A percentile compares a stretch with the other conserved stretches of the same genome.
phyloP scores from a whole-genome alignment of 2,888 invertebrate species.

The Opisthograptis luteolata region DNA sequence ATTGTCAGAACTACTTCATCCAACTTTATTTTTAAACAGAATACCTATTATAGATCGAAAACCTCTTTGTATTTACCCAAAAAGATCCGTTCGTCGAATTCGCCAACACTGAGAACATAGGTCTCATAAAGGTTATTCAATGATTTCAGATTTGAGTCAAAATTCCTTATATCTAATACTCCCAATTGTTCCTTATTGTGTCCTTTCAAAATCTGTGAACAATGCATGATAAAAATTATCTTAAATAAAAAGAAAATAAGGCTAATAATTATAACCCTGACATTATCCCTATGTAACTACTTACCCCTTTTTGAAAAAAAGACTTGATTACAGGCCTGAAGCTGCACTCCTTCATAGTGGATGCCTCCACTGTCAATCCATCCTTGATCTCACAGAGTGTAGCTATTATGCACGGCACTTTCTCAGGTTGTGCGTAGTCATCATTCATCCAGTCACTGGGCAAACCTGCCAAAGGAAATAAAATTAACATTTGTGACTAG shows the following conservation, averaged over 20 bases:
- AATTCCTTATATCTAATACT: slow-evolving; percentile 90
- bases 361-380: slow-evolving; percentile 94
- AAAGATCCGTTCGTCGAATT: slow-evolving; percentile 98
- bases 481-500: neutral
- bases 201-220: slow-evolving; percentile 88
- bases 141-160: slow-evolving; percentile 93
- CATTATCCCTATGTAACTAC: slow-evolving; percentile 22
- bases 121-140: slow-evolving; percentile 95
- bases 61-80: slow-evolving; percentile 86
- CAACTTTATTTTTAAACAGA: too few species aligned
- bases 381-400: slow-evolving; percentile 92
- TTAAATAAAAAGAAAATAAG: slow-evolving; percentile 3
- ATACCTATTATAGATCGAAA: too few species aligned
- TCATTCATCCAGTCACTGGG: slow-evolving; percentile 87
- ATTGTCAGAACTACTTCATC: neutral
- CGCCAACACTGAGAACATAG: slow-evolving; percentile 94
- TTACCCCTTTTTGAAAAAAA: slow-evolving; percentile 88
- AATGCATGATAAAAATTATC: slow-evolving; percentile 2
- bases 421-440: slow-evolving; percentile 84
- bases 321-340: slow-evolving; percentile 91
- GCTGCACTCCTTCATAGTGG: slow-evolving; percentile 94
- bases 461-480: slow-evolving; percentile 80
- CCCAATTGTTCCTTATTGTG: slow-evolving; percentile 87
- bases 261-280: neutral
- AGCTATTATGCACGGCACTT: slow-evolving; percentile 92